These are phyloP conservation scores for Rhagophthalmus giganteus DNA, from an alignment of 2,888 invertebrate genomes.

Conservation along the genomic window DNA sequence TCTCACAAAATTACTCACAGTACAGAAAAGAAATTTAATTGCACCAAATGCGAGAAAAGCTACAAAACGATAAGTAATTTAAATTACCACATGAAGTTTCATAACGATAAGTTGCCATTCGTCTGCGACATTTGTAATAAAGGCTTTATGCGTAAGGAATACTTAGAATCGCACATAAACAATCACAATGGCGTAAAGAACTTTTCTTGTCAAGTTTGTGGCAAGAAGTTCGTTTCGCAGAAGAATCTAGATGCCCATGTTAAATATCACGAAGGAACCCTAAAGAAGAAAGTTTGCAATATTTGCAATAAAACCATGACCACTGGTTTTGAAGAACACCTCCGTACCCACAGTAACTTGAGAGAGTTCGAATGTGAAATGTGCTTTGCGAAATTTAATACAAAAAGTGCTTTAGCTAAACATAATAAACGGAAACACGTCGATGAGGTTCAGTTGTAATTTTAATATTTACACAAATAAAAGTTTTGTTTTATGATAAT, in stretches of 20 bases:
- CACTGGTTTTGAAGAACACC: slow-evolving; percentile 50
- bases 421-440: slow-evolving; percentile 50
- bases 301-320: slow-evolving; percentile 49
- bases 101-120: slow-evolving; percentile 46
- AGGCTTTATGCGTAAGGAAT: slow-evolving; percentile 53
- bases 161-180: slow-evolving; percentile 51
- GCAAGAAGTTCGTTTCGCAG: slow-evolving; percentile 51
- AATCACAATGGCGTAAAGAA: slow-evolving; percentile 51
- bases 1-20: slow-evolving; percentile 52
- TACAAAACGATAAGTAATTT: slow-evolving; percentile 54
- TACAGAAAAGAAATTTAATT: slow-evolving; percentile 51
- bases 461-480: not conserved
- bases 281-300: slow-evolving; percentile 47
- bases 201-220: slow-evolving; percentile 46
- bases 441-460: not conserved
- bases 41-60: slow-evolving; percentile 48
- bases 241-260: slow-evolving; percentile 52
- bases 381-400: slow-evolving; percentile 50
- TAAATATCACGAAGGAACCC: slow-evolving; percentile 49
- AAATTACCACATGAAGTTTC: slow-evolving; percentile 53
- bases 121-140: slow-evolving; percentile 48
- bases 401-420: slow-evolving; percentile 49
- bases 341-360: slow-evolving; percentile 50
- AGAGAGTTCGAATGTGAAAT: slow-evolving; percentile 49
- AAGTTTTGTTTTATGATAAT: no score